These are phyloP conservation scores for Phrynocephalus vlangalii DNA, from an alignment of 2,797 vertebrate species.

Conservation along the genomic window DNA sequence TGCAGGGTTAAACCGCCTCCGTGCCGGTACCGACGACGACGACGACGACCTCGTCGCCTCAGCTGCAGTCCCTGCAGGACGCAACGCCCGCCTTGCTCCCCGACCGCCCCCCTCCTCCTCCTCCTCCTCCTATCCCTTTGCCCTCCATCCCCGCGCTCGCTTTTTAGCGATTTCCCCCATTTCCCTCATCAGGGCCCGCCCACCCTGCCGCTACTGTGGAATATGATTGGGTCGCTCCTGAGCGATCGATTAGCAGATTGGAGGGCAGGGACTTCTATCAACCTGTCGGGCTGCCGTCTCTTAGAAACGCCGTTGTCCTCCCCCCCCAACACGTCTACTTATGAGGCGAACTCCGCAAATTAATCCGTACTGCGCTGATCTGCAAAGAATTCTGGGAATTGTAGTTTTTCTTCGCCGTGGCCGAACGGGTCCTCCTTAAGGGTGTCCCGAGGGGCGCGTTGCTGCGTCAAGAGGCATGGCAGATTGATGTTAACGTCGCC, in stretches of 20 bases:
- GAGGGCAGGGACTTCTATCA: constrained; percentile 39
- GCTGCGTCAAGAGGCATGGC: too few relatives aligned
- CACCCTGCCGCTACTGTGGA: constrained; percentile 27
- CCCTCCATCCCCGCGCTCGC: constrained; percentile 36
- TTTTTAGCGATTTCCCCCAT: neutral
- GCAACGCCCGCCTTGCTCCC: constrained; percentile 67
- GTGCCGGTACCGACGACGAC: constrained; percentile 57
- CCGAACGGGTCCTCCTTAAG: neutral
- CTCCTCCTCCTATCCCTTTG: constrained; percentile 42
- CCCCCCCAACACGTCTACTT: constrained; percentile 55
- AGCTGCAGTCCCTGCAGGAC: constrained; percentile 73
- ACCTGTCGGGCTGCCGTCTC: constrained; percentile 28
- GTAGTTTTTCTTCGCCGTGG: constrained; percentile 54
- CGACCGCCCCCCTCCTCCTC: constrained; percentile 54
- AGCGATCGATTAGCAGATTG: constrained; percentile 37
- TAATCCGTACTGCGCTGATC: neutral
- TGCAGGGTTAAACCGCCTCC: constrained; percentile 48
- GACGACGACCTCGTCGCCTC: constrained; percentile 66
- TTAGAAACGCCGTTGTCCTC: constrained; percentile 54
- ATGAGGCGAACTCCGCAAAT: constrained; percentile 60
- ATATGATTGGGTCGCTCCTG: constrained; percentile 66
- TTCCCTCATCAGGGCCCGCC: constrained; percentile 56
- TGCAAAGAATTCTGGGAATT: constrained; percentile 53
- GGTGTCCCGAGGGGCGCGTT: neutral
- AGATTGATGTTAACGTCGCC: neutral